Percentiles rank a stretch among this genome's conserved stretches.
Conservation (phyloP, 2,888 invertebrate species). For the Serripes groenlandicus region DNA sequence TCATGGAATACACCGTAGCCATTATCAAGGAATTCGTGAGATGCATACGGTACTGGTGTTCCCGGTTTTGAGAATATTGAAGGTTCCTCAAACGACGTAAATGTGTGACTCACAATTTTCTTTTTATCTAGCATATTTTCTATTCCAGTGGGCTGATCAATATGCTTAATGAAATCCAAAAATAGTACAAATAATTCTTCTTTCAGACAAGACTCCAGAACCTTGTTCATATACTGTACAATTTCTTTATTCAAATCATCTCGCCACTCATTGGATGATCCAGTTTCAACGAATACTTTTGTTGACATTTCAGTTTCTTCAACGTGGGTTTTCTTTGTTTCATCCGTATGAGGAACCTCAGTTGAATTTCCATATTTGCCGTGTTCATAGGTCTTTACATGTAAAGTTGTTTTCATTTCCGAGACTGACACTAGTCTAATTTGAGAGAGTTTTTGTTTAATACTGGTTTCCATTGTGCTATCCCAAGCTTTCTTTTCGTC, state of each 20-base stretch:
- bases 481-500: background rate
- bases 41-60: constrained; percentile 53
- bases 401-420: constrained; percentile 32
- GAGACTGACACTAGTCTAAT: constrained; percentile 9
- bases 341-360: background rate
- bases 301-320: background rate
- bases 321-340: constrained; percentile 15
- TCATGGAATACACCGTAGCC: constrained; percentile 51
- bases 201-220: background rate
- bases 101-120: constrained; percentile 18
- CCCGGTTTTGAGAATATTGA: constrained; percentile 56
- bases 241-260: constrained; percentile 3
- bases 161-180: constrained; percentile 14
- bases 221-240: background rate
- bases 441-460: background rate
- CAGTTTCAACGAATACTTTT: constrained; percentile 22
- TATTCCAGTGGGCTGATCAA: constrained; percentile 6
- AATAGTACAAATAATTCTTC: constrained; percentile 10
- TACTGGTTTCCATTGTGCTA: background rate
- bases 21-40: constrained; percentile 63
- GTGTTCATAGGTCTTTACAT: constrained; percentile 18
- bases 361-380: background rate
- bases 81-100: background rate
- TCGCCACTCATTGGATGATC: background rate
- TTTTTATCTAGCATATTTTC: constrained; percentile 23